Conservation (phyloP, 2,888 invertebrate genomes). For the Mellilla xanthometata region DNA sequence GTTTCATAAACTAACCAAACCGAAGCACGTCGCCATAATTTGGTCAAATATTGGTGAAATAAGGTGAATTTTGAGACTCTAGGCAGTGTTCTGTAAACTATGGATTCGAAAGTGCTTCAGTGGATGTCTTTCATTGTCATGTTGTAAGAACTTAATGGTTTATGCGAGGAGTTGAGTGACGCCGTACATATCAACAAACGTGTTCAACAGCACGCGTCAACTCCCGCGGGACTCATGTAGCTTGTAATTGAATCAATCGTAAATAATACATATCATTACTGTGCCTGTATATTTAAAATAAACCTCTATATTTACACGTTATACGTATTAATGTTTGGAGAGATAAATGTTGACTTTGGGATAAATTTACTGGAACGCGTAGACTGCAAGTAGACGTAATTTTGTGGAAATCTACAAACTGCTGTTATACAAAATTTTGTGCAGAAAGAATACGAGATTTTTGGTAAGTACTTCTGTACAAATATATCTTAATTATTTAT, state of each 20-base stretch:
- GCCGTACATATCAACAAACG: constrained; percentile 37
- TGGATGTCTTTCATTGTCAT: constrained; percentile 26
- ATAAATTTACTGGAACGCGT: constrained; percentile 28
- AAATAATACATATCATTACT: constrained; percentile 77
- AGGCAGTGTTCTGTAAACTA: constrained; percentile 41
- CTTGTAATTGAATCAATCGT: constrained; percentile 47
- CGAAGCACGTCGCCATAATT: constrained; percentile 55
- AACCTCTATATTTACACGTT: constrained; percentile 44
- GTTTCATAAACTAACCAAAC: constrained; percentile 45
- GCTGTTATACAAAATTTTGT: constrained; percentile 12
- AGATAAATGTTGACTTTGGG: constrained; percentile 27
- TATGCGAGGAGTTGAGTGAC: constrained; percentile 22
- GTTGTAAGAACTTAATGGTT: constrained; percentile 25
- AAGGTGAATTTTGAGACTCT: constrained; percentile 38
- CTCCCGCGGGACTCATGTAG: constrained; percentile 45
- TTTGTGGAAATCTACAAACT: constrained; percentile 11
- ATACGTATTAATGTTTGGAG: constrained; percentile 25
- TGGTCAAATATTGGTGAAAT: constrained; percentile 47
- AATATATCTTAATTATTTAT: neutral
- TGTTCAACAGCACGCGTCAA: constrained; percentile 30
- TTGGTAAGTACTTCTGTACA: constrained; percentile 19
- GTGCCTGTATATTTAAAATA: constrained; percentile 68
- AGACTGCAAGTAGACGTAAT: constrained; percentile 14
- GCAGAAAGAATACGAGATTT: neutral
- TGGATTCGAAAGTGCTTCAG: constrained; percentile 34